Conservation (phyloP, 2,888 invertebrate species). For the Platynereis dumerilii region DNA sequence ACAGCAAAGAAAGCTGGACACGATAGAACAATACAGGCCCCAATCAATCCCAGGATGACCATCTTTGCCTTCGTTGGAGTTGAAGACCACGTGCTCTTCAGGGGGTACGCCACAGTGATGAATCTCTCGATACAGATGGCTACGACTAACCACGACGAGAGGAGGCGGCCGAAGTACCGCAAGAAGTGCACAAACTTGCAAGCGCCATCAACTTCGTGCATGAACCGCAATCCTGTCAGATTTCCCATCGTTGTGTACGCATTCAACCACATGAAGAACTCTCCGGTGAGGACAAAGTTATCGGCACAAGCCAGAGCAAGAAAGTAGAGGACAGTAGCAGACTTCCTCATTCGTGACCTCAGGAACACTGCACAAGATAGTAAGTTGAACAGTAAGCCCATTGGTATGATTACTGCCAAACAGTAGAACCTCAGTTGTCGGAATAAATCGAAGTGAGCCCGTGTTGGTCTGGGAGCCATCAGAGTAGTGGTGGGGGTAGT, state of each 20-base stretch:
- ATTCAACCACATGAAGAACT: conserved; percentile 21
- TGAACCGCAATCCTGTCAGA: neutral
- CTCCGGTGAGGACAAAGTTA: conserved; percentile 18
- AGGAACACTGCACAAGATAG: conserved; percentile 14
- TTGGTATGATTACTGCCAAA: conserved; percentile 22
- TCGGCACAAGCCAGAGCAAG: conserved; percentile 15
- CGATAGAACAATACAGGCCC: conserved; percentile 5
- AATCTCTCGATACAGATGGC: conserved; percentile 17
- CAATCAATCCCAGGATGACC: neutral
- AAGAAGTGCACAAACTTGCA: conserved; percentile 11
- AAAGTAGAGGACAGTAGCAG: conserved; percentile 13
- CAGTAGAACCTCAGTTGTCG: conserved; percentile 21
- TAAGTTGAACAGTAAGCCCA: conserved; percentile 16
- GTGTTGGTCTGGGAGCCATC: no score
- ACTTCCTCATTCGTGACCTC: conserved; percentile 14
- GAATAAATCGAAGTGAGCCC: conserved; percentile 7
- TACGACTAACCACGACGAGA: conserved; percentile 15
- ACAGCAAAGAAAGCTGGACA: conserved; percentile 7
- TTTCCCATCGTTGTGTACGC: conserved; percentile 2
- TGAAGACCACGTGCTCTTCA: conserved; percentile 9
- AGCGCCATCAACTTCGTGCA: neutral
- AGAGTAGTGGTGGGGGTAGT: no score
- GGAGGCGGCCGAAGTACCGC: conserved; percentile 9
- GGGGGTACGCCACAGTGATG: conserved; percentile 18
- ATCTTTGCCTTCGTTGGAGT: conserved; percentile 12